Evolutionary conservation across 53 echinoderm and acorn worm genomes (phyloP).

Genomic region (Apostichopus leukothele): DNA sequence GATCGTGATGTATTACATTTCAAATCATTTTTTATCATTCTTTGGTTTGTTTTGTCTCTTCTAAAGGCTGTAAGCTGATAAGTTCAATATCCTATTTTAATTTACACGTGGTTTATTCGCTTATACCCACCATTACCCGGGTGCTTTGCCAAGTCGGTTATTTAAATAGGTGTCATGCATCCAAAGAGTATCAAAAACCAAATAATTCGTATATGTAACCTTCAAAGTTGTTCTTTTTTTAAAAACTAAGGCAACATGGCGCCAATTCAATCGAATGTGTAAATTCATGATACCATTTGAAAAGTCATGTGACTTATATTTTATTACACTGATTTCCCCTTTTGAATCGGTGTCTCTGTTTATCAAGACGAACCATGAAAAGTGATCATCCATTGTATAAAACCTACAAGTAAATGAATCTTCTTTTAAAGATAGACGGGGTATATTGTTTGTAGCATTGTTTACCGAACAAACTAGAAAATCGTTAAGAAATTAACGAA

Average conservation of each 20-base stretch:
- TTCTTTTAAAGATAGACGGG: neutral
- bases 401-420: neutral
- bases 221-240: too few species aligned
- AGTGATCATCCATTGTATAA: neutral
- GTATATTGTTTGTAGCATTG: neutral
- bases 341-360: neutral
- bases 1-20: too few species aligned
- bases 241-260: neutral
- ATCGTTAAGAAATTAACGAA: neutral
- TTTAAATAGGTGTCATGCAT: too few species aligned
- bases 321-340: neutral
- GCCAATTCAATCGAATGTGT: constrained; percentile 42
- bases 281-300: constrained; percentile 11
- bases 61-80: too few species aligned
- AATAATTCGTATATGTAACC: too few species aligned
- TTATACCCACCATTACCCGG: too few species aligned
- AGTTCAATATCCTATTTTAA: too few species aligned
- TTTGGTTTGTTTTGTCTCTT: too few species aligned
- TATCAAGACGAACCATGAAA: neutral
- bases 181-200: too few species aligned
- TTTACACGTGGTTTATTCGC: too few species aligned
- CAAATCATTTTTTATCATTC: too few species aligned
- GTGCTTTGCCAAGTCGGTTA: too few species aligned
- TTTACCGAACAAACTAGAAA: neutral
- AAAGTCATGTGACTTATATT: neutral